Base-by-base conservation (phyloP, 2,113 vertebrate genomes). In the Cromileptes altivelis region DNA sequence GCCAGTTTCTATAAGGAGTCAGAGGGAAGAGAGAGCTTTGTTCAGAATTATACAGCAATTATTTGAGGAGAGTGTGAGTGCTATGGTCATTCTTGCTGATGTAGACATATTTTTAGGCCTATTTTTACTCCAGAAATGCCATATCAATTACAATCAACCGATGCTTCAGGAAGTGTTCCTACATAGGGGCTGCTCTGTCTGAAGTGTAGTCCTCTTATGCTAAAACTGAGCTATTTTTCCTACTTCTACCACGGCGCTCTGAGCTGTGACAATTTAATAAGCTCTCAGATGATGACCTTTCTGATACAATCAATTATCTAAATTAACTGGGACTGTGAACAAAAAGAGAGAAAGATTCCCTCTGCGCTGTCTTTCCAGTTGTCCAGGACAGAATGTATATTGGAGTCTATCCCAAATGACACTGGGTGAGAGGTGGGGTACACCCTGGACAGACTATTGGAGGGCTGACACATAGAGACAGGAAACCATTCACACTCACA, bases 121-220 rank as follows among this genome's bases (percentile, higher is more conserved):
- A 78, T 86, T 78, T 81, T 79, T 75, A 81, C 55, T 33, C 69
- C 61, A 60, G 37, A 75, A 85, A 76, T 79, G 75, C 30, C 69
- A 85, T 55, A 40, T 72, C 42, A 80, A 79, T 82, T 68, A 76
- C 63, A 62, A 62, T 85, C 78, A 88, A 64, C 57, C 40, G 58
- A 70, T 47, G 33, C 57, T 57, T 56, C 37, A 4, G 37, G 50
- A 77, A 56, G 55, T 61, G 75, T 42, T 70, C 52, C 56, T 12
- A 37, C 69, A 45, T 2, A 33, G 40, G 33, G 25, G 45, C 77
- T 37, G 47, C 11, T 68, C 58, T 60, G 27, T 86, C 70, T 53
- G 18, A 69, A 82, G 45, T 37, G 37, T 37, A 47, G 12, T 19
- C 13, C 60, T 68, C 27, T 65, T 30, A 13, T 60, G 33, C 52